Evolutionary conservation across 2,888 invertebrate species (phyloP).

Genomic region (Dilophus febrilis): DNA sequence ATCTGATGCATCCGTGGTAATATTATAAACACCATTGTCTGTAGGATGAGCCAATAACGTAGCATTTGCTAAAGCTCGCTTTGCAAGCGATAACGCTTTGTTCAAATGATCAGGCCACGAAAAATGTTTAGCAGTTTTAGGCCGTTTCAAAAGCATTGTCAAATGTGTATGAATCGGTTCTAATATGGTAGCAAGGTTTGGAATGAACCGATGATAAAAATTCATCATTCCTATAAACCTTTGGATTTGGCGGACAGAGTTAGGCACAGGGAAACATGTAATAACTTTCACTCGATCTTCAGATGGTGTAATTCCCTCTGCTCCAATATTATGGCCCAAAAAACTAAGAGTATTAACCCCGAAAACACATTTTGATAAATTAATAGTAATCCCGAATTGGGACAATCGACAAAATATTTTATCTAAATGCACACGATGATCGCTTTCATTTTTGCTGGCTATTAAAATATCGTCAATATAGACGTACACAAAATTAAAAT

Average conservation of each 20-base stretch:
- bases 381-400: neutral
- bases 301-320: conserved; percentile 1
- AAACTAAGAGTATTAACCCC: neutral
- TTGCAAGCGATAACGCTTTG: neutral
- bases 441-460: neutral
- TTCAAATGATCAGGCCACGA: neutral
- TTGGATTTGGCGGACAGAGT: too few relatives aligned
- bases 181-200: neutral
- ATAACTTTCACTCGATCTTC: conserved; percentile 1
- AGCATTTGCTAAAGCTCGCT: neutral
- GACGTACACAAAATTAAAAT: conserved; percentile 2
- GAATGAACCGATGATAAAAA: neutral
- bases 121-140: neutral
- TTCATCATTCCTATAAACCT: conserved; percentile 1
- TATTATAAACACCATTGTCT: too few relatives aligned
- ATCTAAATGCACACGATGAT: neutral
- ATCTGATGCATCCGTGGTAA: neutral
- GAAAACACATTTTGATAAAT: neutral
- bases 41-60: neutral
- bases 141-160: neutral
- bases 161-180: neutral
- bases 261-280: neutral
- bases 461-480: conserved; percentile 5
- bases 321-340: neutral
- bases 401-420: neutral